Conservation (phyloP, 2,888 invertebrate species). For the Chymomyza amoena region DNA sequence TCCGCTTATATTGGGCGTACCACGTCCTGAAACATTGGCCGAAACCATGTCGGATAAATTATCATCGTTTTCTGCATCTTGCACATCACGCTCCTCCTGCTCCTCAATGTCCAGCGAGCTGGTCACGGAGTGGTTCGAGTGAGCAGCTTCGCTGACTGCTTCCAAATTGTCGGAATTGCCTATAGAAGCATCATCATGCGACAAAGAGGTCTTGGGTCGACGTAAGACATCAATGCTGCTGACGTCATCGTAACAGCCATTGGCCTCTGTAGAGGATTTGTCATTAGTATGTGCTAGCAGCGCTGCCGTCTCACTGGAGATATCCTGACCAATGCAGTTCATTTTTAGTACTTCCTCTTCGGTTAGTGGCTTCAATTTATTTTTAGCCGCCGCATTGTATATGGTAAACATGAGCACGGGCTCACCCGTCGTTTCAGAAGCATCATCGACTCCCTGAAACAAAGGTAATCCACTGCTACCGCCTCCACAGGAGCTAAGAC, state of each 20-base stretch:
- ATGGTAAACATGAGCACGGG: constrained; percentile 86
- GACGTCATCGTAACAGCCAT: constrained; percentile 62
- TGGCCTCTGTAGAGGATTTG: constrained; percentile 54
- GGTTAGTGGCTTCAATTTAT: constrained; percentile 84
- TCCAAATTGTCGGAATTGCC: constrained; percentile 96
- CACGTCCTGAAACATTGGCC: constrained; percentile 94
- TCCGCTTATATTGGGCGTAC: constrained; percentile 97
- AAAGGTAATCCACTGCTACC: constrained; percentile 1
- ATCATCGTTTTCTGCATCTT: constrained; percentile 86
- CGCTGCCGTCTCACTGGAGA: constrained; percentile 46
- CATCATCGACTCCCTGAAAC: not conserved
- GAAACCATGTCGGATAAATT: constrained; percentile 98
- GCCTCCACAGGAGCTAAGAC: constrained; percentile 49
- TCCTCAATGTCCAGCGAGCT: constrained; percentile 93
- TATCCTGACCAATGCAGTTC: constrained; percentile 78
- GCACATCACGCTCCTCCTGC: constrained; percentile 79
- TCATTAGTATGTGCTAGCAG: constrained; percentile 45
- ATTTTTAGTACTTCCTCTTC: constrained; percentile 83
- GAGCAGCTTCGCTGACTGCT: constrained; percentile 95
- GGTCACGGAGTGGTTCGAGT: constrained; percentile 94
- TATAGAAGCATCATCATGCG: constrained; percentile 94
- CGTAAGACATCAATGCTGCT: constrained; percentile 72
- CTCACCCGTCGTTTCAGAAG: constrained; percentile 65
- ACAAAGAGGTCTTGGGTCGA: constrained; percentile 84
- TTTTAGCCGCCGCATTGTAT: constrained; percentile 81